These are phyloP conservation scores for Grus americana DNA, from an alignment of 2,113 vertebrate species.

Conservation along the genomic window DNA sequence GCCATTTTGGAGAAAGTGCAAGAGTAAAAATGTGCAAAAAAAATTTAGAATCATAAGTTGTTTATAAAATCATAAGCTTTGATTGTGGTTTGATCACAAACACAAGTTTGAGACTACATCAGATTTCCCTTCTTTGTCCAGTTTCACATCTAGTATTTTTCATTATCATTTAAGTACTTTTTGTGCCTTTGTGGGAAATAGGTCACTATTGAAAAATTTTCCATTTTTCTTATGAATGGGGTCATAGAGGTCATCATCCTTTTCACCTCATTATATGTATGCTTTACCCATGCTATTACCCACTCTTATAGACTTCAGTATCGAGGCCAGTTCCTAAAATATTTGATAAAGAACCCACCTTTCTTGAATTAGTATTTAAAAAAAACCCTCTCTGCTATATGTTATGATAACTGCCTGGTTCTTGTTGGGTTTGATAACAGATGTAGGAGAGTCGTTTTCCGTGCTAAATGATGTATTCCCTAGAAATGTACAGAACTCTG, in stretches of 20 bases:
- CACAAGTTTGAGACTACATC: neutral
- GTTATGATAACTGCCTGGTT: neutral
- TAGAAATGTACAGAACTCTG: neutral
- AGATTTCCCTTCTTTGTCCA: neutral
- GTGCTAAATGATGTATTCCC: neutral
- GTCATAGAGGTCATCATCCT: neutral
- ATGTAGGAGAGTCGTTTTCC: neutral
- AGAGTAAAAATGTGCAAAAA: neutral
- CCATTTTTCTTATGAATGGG: neutral
- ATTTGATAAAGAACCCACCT: neutral
- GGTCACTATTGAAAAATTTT: neutral
- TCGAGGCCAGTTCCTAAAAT: neutral
- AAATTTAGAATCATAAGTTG: rapidly evolving
- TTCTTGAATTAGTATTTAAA: neutral
- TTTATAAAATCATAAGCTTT: neutral
- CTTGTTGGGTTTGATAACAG: neutral
- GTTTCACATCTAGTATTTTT: neutral
- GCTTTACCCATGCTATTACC: neutral
- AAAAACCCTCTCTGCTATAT: neutral
- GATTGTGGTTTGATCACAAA: neutral
- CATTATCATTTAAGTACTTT: neutral
- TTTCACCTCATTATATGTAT: neutral
- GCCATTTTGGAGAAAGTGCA: neutral
- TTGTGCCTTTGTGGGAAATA: neutral
- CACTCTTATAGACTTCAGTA: neutral